phyloP scores from a whole-genome alignment of 2,113 vertebrate genomes.

The Leuciscus idus region DNA sequence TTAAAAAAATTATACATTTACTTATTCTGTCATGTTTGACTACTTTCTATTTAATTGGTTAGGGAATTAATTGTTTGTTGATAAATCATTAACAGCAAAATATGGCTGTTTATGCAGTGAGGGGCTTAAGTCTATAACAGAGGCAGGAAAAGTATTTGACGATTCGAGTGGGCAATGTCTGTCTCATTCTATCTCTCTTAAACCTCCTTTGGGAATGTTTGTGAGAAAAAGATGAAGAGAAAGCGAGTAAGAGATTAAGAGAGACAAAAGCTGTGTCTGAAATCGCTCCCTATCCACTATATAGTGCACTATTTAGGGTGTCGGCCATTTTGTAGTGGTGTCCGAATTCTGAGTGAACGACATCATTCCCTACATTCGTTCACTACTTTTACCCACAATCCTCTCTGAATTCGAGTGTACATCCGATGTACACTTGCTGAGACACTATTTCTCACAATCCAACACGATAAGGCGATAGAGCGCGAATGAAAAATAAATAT shows the following conservation, averaged over 20 bases:
- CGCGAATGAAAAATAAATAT: too few relatives aligned
- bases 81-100: neutral
- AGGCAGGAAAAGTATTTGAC: neutral
- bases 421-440: too few relatives aligned
- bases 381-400: too few relatives aligned
- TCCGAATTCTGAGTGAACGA: too few relatives aligned
- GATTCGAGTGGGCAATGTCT: constrained; percentile 1
- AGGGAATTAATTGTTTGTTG: neutral
- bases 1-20: neutral
- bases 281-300: too few relatives aligned
- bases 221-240: constrained; percentile 6
- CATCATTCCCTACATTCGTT: too few relatives aligned
- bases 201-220: constrained; percentile 4
- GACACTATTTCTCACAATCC: too few relatives aligned
- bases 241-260: neutral
- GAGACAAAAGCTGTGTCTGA: neutral
- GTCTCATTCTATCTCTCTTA: constrained; percentile 7
- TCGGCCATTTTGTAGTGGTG: too few relatives aligned
- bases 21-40: constrained; percentile 2
- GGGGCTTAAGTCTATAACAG: neutral
- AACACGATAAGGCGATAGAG: too few relatives aligned
- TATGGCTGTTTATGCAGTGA: neutral
- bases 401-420: too few relatives aligned
- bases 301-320: too few relatives aligned
- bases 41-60: neutral